Base-by-base conservation (phyloP, 2,888 invertebrate genomes). In the Oligia latruncula region DNA sequence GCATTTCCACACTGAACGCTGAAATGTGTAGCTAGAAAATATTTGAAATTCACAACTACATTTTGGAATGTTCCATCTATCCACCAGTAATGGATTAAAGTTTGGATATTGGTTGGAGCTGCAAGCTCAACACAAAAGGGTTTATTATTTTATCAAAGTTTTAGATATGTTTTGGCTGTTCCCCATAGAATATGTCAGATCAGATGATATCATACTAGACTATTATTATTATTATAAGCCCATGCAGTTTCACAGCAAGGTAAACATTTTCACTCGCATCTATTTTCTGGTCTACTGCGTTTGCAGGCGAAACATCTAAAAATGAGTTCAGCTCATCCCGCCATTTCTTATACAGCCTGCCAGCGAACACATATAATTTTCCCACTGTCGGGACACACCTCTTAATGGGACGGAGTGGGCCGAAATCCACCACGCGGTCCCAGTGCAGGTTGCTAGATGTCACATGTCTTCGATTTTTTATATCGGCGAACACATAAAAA, bases 31-130 rank as follows among this genome's bases (percentile, higher is more conserved):
- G n/a, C 64, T 68, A 60, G 67, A 74, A 82, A 76, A 85, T 78
- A 74, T 83, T 74, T 71, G 15, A 65, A 86, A 76, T 73, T 70
- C 43, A 20, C 17, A 77, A 74, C 60, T 73, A 49, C 67, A 43
- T 74, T 71, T 60, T 64, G 49, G 67, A 64, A 67, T 78, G 66
- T 78, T 72, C 55, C 62, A n/a, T 9, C 77, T 55, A 40, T 74
- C 55, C 62, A 65, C 49, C 62, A 60, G 70, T 84, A 86, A 84
- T 85, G 68, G 77, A 86, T 84, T 84, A 84, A 74, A 82, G 62
- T 74, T 80, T 40, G 13, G 62, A 72, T 74, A 60, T 86, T 67
- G 73, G 62, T 75, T 29, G 64, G 40, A 66, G 40, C 55, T 66
- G 40, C 40, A 58, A 71, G 49, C 49, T 49, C 46, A 66, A 62